Evolutionary conservation across 2,888 invertebrate genomes (phyloP).

Genomic region (Rhorus exstirpatorius): DNA sequence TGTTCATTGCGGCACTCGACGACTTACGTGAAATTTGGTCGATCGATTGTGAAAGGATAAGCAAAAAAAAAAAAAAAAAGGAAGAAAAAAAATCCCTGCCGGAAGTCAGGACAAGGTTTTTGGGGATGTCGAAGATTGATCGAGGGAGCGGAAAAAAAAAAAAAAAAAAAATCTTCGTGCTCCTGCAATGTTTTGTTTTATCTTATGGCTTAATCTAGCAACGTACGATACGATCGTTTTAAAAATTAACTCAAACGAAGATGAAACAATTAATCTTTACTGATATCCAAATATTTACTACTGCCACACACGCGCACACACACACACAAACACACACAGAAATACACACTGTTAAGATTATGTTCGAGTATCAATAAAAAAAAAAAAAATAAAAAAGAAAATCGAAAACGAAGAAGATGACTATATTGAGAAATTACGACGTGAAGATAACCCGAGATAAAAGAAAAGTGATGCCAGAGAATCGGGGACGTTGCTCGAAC

Average conservation of each 20-base stretch:
- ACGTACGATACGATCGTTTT: constrained; percentile 59
- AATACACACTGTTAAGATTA: constrained; percentile 73
- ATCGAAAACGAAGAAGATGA: no score
- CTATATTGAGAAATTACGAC: not conserved
- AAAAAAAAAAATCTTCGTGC: constrained; percentile 40
- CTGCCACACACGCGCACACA: constrained; percentile 71
- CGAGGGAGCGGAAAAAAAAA: no score
- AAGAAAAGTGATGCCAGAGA: not conserved
- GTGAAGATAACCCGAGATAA: not conserved
- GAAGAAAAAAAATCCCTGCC: constrained; percentile 15
- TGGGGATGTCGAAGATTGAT: constrained; percentile 57
- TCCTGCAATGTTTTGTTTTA: constrained; percentile 53
- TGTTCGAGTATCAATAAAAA: constrained; percentile 68
- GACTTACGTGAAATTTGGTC: constrained; percentile 57
- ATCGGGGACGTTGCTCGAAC: not conserved
- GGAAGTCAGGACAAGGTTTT: constrained; percentile 43
- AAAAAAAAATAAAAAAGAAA: constrained; percentile 47
- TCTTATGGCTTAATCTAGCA: constrained; percentile 56
- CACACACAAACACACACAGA: no score
- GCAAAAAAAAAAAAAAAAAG: constrained; percentile 15
- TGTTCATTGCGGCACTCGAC: constrained; percentile 70
- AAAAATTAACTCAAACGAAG: not conserved
- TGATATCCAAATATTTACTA: constrained; percentile 72
- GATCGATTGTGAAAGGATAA: constrained; percentile 10
- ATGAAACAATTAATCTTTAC: constrained; percentile 63